A percentile compares a stretch with the other conserved stretches of the same genome.
Conservation (phyloP, 37 sponge, comb jelly and placozoan species). For the Tethya wilhelma region DNA sequence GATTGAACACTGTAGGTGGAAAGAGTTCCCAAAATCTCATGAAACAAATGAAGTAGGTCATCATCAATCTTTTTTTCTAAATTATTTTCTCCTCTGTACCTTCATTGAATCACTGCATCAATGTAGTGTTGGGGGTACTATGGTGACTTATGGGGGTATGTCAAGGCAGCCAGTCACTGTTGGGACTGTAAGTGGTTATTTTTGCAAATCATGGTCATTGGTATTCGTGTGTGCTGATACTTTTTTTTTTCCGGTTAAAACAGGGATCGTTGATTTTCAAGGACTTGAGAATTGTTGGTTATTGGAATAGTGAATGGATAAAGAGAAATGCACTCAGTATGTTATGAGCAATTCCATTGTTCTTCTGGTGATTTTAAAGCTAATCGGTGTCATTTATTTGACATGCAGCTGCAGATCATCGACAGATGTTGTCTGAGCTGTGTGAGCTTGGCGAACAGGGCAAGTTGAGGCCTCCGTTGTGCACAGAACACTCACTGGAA, state of each 20-base stretch:
- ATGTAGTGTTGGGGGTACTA: constrained; percentile 51
- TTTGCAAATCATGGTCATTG: background rate
- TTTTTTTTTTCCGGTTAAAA: background rate
- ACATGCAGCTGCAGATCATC: constrained; percentile 24
- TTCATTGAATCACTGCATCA: no score
- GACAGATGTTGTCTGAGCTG: constrained; percentile 41
- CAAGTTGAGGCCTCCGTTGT: constrained; percentile 25
- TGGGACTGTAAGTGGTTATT: constrained; percentile 48
- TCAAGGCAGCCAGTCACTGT: constrained; percentile 77
- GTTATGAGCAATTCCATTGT: background rate
- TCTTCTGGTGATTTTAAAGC: background rate
- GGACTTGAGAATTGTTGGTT: constrained; percentile 70
- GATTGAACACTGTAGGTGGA: constrained; percentile 88
- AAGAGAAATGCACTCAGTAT: constrained; percentile 60
- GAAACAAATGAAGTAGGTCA: constrained; percentile 49
- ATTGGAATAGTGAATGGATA: constrained; percentile 86
- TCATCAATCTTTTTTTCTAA: background rate
- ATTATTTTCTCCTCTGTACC: no score
- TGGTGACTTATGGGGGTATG: constrained; percentile 96
- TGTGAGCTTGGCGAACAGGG: constrained; percentile 44
- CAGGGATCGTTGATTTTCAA: constrained; percentile 85
- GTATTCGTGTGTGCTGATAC: background rate
- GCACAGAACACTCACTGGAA: constrained; percentile 23
- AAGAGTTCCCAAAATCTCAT: constrained; percentile 69
- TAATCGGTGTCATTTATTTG: background rate